phyloP scores from a whole-genome alignment of 2,797 vertebrate species.

The Naso thynnoides region DNA sequence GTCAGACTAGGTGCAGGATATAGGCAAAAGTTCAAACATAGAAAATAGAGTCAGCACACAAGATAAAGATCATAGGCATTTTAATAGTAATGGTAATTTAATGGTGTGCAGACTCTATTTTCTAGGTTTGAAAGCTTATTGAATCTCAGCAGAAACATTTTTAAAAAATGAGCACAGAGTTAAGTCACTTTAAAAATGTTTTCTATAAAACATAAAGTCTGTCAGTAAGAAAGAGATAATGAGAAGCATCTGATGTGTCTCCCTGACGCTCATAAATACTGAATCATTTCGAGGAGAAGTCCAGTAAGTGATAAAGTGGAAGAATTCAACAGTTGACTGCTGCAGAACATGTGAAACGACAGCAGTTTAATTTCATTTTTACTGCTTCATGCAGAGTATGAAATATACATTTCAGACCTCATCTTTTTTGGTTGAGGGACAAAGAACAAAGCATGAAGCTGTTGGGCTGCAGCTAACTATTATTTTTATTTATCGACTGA shows the following conservation, averaged over 20 bases:
- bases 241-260: constrained; percentile 5
- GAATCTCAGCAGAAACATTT: neutral
- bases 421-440: constrained; percentile 1
- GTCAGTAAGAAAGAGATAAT: neutral
- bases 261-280: constrained; percentile 13
- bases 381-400: neutral
- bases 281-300: neutral
- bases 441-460: neutral
- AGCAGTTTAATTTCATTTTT: constrained; percentile 21
- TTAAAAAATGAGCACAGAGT: neutral
- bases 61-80: too few species aligned
- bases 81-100: too few species aligned
- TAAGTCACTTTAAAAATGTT: neutral
- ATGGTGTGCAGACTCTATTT: too few species aligned
- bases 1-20: too few species aligned
- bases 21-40: too few species aligned
- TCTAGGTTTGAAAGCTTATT: too few species aligned
- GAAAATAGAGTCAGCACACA: too few species aligned
- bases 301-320: neutral
- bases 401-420: constrained; percentile 17
- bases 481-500: too few species aligned
- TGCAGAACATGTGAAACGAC: constrained; percentile 14
- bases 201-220: constrained; percentile 24
- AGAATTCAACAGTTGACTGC: neutral
- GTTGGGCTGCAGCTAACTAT: too few species aligned